Evolutionary conservation across 2,113 vertebrate species (phyloP), one percentile per base, ranked within the genome.

Genomic region (Silurus glanis): DNA sequence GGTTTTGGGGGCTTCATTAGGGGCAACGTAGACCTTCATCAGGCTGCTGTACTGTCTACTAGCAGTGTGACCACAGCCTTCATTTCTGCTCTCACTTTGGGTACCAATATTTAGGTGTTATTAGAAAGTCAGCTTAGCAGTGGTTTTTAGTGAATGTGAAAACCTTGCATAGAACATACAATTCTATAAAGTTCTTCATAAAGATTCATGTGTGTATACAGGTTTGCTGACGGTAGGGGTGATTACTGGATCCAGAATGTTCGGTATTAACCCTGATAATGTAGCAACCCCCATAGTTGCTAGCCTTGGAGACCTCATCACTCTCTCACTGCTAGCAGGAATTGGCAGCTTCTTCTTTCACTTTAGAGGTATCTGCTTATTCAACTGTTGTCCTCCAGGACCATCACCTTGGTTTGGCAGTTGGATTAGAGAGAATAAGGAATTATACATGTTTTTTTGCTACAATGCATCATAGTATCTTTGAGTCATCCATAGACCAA

Each of bases 271-370:
- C 92, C 98, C 98, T 0, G 98, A 99, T 94, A 99, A 99, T 28
- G 95, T 99, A 0, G 97, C 98, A 86, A 99, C 98, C 0, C 98
- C 98, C 51, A 97, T 99, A n/a, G 98, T 98, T 4, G 97, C 98
- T 21, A 98, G 97, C 90, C 96, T 99, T 45, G 98, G 98, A 23
- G 98, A 99, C 91, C 85, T 99, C 86, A 96, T 98, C 93, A 98
- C 97, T 0, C 93, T 99, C 85, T 97, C 97, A 59, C 93, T 99
- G 78, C 94, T 99, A 90, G 97, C 98, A 0, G 94, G 94, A 21
- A 94, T 98, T 89, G 96, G 98, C 95, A 97, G 93, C 84, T 92
- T 92, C 0, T 95, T 99, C 85, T 97, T 95, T 89, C 92, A 91
- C 59, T 95, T 97, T 83, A 97, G 84, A 93, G 96, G 97, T 80